Evolutionary conservation across 2,113 vertebrate genomes (phyloP), one percentile per base, ranked within the genome.

Genomic region (Cyprinodon variegatus): DNA sequence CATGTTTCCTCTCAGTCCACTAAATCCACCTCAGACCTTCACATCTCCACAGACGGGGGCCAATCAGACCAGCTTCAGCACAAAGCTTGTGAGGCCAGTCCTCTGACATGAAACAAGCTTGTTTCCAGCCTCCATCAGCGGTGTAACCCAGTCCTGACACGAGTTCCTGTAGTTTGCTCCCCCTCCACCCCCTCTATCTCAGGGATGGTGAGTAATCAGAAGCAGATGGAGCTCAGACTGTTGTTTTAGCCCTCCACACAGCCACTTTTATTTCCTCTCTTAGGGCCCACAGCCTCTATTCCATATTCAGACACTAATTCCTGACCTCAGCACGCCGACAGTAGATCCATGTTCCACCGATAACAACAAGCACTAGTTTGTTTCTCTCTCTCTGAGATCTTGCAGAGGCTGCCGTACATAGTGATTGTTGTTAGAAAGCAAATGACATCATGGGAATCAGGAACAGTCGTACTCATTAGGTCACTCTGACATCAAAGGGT

Each of bases 141-240:
- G 74, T 79, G 79, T 84, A 95, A 95, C 92, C 94, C 93, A 85
- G 92, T 84, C 90, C 95, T 96, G 94, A 96, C 96, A 96, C 93
- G 74, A 88, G 81, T 90, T 88, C 78, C 83, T 88, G 82, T 78
- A 68, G 65, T 75, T 61, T 72, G 46, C 69, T 7, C 76, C 77
- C 77, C 63, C 68, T 43, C 76, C 45, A 36, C 92, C 94, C 93
- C 95, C 78, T 83, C 81, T 79, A 76, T 82, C 81, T 95, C 93
- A 75, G 94, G 93, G 95, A 90, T 88, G 76, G 85, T 86, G 91
- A 85, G 77, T 91, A 92, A 92, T 91, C 83, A 86, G 88, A 86
- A 90, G 81, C 91, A 92, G 89, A 91, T 92, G 91, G 88, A 83
- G 84, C 85, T 83, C 82, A 88, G 81, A 77, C 81, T 91, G 91